Evolutionary conservation across 2,888 invertebrate species (phyloP), one percentile per base, ranked within the genome.

Genomic region (Drosophila parthenogenetica): DNA sequence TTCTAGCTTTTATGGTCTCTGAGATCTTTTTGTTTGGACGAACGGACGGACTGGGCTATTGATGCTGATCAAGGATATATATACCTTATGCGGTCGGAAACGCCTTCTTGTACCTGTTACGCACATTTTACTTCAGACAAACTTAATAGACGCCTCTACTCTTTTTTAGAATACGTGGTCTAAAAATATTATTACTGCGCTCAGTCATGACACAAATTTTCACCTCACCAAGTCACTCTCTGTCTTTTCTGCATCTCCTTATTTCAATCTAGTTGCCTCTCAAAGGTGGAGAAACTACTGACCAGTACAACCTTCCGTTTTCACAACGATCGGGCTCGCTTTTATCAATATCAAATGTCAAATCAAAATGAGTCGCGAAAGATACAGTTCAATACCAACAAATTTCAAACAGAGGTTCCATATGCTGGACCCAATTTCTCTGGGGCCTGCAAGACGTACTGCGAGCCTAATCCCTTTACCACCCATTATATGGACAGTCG

Each of bases 261-360:
- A 5, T 29, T 37, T 5, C 65, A 7, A 7, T 5, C 8, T 29
- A 92, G 91, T 3, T 86, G 89, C 35, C 66, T 88, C 2, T 87
- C 90, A 1, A 79, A 84, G 53, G 87, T 91, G 2, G 91, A 92
- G 48, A 73, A 87, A 13, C 70, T 92, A 3, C 19, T 90, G 19
- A 68, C 70, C 8, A 77, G 81, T 10, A 70, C 91, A 42, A 58
- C 65, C 3, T 90, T 89, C 25, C 89, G 87, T n/a, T 81, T 78
- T 3, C 87, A 79, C 59, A 92, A 92, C 19, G 69, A 75, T 39
- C 68, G 70, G 2, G 68, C 80, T 2, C 67, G 72, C 0, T 43
- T 48, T 25, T 10, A 22, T 2, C 49, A 48, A 2, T 2, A 13
- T 1, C 39, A 35, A 3, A 45, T 22, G 10, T 2, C 11, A 0